A percentile compares a stretch with the other conserved stretches of the same genome.
Conservation (phyloP, 2,888 invertebrate genomes). For the Clitarchus hookeri region DNA sequence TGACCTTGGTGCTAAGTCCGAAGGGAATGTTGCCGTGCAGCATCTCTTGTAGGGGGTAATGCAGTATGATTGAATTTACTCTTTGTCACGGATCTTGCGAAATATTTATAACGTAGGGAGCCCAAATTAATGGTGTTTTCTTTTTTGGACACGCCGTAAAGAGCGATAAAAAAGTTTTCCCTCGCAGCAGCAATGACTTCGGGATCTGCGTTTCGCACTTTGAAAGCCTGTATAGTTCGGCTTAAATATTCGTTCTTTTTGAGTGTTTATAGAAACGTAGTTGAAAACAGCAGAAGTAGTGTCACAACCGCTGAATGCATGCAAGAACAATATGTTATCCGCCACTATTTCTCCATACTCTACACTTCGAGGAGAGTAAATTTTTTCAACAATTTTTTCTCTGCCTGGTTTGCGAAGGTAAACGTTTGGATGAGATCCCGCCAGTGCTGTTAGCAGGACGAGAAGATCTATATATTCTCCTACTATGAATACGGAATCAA, state of each 20-base stretch:
- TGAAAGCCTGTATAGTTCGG: neutral
- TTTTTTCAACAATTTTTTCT: neutral
- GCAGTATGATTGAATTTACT: slow-evolving; percentile 40
- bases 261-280: too few relatives aligned
- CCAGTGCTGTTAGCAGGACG: neutral
- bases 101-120: neutral
- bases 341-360: neutral
- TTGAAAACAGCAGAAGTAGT: neutral
- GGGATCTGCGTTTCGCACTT: neutral
- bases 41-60: slow-evolving; percentile 37
- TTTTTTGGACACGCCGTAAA: too few relatives aligned
- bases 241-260: neutral
- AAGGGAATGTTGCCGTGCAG: slow-evolving; percentile 44
- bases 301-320: neutral
- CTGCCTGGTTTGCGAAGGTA: neutral
- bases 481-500: neutral
- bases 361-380: neutral
- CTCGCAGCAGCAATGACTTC: too few relatives aligned
- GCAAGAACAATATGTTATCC: neutral
- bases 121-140: too few relatives aligned
- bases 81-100: slow-evolving; percentile 40
- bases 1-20: slow-evolving; percentile 43
- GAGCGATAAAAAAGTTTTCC: too few relatives aligned
- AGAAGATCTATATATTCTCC: neutral
- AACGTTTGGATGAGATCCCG: neutral